Conservation (phyloP, 1,140 invertebrate species). For the Lucilia cuprina region DNA sequence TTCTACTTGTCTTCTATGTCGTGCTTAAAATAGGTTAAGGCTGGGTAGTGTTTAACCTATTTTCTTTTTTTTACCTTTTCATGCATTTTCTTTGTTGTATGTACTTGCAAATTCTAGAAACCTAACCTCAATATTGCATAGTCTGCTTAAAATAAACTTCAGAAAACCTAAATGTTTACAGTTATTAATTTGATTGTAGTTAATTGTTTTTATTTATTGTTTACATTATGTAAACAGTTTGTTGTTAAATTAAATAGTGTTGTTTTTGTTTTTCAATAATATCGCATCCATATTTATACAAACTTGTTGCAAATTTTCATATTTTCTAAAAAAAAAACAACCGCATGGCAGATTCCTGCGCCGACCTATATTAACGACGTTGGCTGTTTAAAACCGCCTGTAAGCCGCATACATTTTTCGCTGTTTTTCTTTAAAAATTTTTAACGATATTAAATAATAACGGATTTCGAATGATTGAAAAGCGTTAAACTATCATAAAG, state of each 20-base stretch:
- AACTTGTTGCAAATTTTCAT: not conserved
- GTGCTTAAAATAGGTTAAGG: not conserved
- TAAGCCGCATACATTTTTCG: too few species aligned
- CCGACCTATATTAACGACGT: not conserved
- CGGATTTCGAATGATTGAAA: too few species aligned
- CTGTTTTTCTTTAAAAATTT: too few species aligned
- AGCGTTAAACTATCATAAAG: too few species aligned
- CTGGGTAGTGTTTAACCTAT: not conserved
- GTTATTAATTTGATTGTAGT: not conserved
- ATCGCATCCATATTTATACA: not conserved
- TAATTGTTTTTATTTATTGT: not conserved
- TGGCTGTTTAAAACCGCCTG: too few species aligned
- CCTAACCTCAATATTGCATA: not conserved
- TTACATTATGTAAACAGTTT: not conserved
- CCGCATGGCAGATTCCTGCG: not conserved
- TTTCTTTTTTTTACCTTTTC: not conserved
- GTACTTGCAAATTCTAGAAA: not conserved
- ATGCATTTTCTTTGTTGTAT: not conserved
- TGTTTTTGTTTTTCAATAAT: not conserved
- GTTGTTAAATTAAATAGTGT: not conserved
- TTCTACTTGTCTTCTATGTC: not conserved
- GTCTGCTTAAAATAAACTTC: not conserved
- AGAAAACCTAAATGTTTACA: not conserved
- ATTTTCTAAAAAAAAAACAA: not conserved
- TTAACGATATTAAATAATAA: too few species aligned